These are phyloP conservation scores for Mobula hypostoma DNA, from an alignment of 2,113 vertebrate genomes.

Conservation along the genomic window DNA sequence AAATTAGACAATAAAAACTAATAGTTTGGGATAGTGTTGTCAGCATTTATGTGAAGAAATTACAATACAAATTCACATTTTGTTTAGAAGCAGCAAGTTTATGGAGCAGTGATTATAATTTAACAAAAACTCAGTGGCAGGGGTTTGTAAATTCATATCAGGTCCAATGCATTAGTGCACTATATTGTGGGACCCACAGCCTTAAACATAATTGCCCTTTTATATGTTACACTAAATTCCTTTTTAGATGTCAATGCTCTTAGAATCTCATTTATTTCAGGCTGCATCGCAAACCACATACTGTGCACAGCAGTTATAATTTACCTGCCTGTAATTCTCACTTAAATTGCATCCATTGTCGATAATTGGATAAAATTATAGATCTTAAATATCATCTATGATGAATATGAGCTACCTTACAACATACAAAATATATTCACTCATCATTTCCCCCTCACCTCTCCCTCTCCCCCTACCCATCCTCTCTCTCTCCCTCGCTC, in stretches of 20 bases:
- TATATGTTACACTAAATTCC: neutral
- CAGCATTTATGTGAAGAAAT: too few relatives aligned
- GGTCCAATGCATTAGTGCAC: neutral
- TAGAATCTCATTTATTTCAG: constrained; percentile 30
- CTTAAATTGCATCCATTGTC: constrained; percentile 15
- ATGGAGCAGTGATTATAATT: neutral
- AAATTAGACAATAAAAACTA: too few relatives aligned
- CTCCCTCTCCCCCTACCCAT: too few relatives aligned
- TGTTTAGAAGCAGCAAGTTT: neutral
- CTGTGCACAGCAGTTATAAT: constrained; percentile 28
- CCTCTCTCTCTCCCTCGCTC: too few relatives aligned
- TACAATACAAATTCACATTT: neutral
- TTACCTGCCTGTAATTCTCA: constrained; percentile 6
- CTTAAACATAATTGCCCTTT: neutral
- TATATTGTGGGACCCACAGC: neutral
- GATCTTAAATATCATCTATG: neutral
- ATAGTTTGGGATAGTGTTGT: too few relatives aligned
- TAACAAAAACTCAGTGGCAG: neutral
- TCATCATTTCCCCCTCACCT: too few relatives aligned
- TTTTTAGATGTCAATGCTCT: constrained; percentile 18
- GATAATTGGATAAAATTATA: constrained; percentile 20
- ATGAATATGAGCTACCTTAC: constrained; percentile 10
- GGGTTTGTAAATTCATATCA: too few relatives aligned
- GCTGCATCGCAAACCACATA: neutral
- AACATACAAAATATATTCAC: neutral